Percentiles rank a stretch among this genome's conserved stretches.
These are phyloP conservation scores for Pelochelys cantorii DNA, from an alignment of 2,797 vertebrate genomes.

Conservation along the genomic window DNA sequence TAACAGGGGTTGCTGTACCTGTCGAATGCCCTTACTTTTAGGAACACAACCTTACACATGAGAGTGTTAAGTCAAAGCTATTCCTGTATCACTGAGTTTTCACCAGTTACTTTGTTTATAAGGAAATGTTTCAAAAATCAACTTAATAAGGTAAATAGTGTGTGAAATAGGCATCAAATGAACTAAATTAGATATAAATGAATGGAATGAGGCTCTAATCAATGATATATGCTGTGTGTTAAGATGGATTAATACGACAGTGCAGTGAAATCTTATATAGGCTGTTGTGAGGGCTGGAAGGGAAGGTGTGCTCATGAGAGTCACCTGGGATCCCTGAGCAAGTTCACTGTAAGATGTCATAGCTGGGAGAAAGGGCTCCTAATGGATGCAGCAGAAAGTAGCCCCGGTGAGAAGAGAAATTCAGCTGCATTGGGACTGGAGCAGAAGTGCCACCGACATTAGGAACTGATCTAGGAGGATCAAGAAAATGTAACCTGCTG, in stretches of 20 bases:
- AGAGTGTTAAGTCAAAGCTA: not conserved
- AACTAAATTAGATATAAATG: conserved; percentile 21
- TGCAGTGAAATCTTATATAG: not conserved
- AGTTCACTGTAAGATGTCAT: not conserved
- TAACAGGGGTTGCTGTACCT: not conserved
- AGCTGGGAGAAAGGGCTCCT: not conserved
- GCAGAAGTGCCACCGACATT: not conserved
- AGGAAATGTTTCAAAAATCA: not conserved
- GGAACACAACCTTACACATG: not conserved
- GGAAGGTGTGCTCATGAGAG: no score
- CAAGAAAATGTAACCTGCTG: not conserved
- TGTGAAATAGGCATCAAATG: conserved; percentile 50
- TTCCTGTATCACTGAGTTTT: not conserved
- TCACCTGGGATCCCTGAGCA: not conserved
- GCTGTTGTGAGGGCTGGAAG: not conserved
- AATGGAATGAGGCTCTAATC: conserved; percentile 59
- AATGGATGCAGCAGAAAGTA: not conserved
- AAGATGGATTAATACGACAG: conserved; percentile 36
- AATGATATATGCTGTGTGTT: conserved; percentile 15
- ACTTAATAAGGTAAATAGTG: conserved; percentile 14
- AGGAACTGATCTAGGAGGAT: not conserved
- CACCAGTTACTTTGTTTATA: not conserved
- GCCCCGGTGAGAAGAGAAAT: not conserved
- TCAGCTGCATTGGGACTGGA: not conserved
- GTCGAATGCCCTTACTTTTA: not conserved